Percentiles rank a stretch among this genome's conserved stretches.
Conservation (phyloP, 2,113 vertebrate species). For the Muscicapa adusta region DNA sequence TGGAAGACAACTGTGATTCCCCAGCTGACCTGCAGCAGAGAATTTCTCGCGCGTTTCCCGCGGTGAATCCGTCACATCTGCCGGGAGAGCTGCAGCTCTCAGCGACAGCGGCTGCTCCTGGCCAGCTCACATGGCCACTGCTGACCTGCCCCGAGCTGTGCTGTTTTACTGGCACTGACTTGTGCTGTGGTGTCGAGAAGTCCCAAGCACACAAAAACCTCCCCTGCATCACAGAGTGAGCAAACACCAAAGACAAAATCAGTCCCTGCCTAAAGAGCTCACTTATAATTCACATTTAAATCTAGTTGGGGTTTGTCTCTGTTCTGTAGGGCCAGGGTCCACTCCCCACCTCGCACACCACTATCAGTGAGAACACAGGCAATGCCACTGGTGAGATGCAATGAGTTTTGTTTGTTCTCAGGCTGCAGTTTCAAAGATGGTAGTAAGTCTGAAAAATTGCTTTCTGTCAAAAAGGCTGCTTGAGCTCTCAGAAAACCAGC, state of each 20-base stretch:
- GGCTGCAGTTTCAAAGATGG: neutral
- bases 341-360: neutral
- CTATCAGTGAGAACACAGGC: accelerated
- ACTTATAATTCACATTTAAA: accelerated
- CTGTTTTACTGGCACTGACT: neutral
- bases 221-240: neutral
- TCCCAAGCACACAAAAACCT: neutral
- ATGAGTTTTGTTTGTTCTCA: neutral
- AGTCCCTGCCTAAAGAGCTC: neutral
- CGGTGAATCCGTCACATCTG: accelerated
- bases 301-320: neutral
- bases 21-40: neutral
- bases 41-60: neutral
- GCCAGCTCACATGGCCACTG: accelerated
- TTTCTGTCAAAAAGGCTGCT: neutral
- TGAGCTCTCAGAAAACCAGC: neutral
- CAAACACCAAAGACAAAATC: neutral
- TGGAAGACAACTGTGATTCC: neutral
- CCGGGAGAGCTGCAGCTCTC: neutral
- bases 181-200: accelerated
- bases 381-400: neutral
- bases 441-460: neutral
- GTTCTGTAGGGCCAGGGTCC: neutral
- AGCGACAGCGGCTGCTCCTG: accelerated
- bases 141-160: neutral